Conservation (phyloP, 2,797 vertebrate species). For the Sciurus carolinensis region DNA sequence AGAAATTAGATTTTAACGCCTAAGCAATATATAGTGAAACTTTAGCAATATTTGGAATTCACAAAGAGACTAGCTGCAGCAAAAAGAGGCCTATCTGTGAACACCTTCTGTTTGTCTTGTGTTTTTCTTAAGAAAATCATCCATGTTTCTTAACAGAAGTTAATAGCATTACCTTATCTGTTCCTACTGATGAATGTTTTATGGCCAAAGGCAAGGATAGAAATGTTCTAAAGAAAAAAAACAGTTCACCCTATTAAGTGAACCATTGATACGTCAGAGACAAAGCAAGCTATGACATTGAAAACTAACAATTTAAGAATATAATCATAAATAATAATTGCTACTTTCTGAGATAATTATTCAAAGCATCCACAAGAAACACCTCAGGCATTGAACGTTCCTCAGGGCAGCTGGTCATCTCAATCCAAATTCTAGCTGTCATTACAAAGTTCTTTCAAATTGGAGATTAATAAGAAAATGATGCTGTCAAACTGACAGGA, state of each 20-base stretch:
- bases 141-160: not conserved
- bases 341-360: not conserved
- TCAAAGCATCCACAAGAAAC: not conserved
- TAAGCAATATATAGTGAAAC: not conserved
- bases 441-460: not conserved
- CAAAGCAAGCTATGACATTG: not conserved
- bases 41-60: not conserved
- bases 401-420: not conserved
- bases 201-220: not conserved
- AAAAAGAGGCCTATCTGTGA: not conserved
- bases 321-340: not conserved
- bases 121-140: conserved; percentile 27
- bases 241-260: not conserved
- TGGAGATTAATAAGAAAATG: not conserved
- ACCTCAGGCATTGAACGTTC: not conserved
- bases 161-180: conserved; percentile 2
- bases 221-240: conserved; percentile 13
- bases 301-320: not conserved
- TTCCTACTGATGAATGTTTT: not conserved
- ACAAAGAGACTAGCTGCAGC: not conserved
- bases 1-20: not conserved
- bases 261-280: not conserved
- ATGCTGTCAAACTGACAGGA: not conserved
- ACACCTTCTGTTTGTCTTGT: not conserved
- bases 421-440: not conserved